Conservation (phyloP, 2,113 vertebrate genomes). For the Axis porcinus region DNA sequence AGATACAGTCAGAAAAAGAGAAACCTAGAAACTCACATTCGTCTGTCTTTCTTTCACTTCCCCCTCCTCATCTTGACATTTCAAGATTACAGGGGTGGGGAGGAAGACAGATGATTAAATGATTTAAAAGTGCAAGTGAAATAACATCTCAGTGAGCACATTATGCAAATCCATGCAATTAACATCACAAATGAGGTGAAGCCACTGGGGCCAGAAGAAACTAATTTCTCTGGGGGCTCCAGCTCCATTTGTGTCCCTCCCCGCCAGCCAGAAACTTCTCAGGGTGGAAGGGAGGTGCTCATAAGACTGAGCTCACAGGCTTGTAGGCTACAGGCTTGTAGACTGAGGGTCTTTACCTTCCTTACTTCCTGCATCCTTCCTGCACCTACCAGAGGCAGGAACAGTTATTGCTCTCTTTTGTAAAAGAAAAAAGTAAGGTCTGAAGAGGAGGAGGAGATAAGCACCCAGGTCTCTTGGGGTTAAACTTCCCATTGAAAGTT, state of each 20-base stretch:
- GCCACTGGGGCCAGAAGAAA: not conserved
- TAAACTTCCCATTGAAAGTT: not conserved
- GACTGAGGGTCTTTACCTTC: not conserved
- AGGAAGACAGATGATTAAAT: slow-evolving; percentile 51
- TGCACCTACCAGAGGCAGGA: not conserved
- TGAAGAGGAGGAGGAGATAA: not conserved
- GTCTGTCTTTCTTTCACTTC: not conserved
- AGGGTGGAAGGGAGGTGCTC: not conserved
- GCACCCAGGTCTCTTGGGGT: not conserved
- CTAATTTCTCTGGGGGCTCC: slow-evolving; percentile 29
- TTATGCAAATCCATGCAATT: slow-evolving; percentile 67
- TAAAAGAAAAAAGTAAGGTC: not conserved
- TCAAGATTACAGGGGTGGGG: slow-evolving; percentile 23
- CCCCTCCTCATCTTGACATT: not conserved
- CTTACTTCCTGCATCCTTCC: fast-evolving
- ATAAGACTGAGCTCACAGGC: not conserved
- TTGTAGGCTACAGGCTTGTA: not conserved
- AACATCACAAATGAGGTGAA: slow-evolving; percentile 61
- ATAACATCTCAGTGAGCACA: slow-evolving; percentile 35
- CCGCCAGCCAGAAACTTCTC: not conserved
- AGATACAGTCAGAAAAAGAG: not conserved
- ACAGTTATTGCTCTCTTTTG: not conserved
- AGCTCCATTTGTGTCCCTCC: not conserved
- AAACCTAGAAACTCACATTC: not conserved
- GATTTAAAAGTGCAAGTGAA: slow-evolving; percentile 57